Evolutionary conservation across 2,797 vertebrate species (phyloP).

Genomic region (Ptychadena robeensis): DNA sequence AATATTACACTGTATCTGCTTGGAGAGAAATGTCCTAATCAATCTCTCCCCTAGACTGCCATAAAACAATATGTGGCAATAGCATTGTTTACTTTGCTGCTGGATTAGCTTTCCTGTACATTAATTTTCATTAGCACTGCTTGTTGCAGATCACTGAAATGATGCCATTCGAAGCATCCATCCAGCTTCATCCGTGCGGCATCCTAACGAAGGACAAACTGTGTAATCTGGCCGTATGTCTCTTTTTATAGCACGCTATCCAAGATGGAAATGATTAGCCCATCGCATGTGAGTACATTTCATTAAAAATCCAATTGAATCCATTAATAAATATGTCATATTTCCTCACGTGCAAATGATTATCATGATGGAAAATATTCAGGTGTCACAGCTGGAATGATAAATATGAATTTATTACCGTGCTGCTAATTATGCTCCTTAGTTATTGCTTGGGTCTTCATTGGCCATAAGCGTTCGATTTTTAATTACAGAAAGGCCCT

Average conservation of each 20-base stretch:
- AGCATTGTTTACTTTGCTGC: slow-evolving; percentile 50
- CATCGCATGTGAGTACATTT: slow-evolving; percentile 52
- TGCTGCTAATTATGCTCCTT: slow-evolving; percentile 46
- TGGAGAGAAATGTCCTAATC: slow-evolving; percentile 32
- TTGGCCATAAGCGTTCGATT: slow-evolving; percentile 19
- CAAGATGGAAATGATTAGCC: slow-evolving; percentile 42
- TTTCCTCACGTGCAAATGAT: slow-evolving; percentile 52
- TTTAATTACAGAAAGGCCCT: slow-evolving; percentile 42
- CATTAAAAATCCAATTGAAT: slow-evolving; percentile 56
- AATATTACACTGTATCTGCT: slow-evolving; percentile 24
- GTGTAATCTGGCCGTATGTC: slow-evolving; percentile 36
- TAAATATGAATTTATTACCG: slow-evolving; percentile 46
- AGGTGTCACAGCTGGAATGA: slow-evolving; percentile 53
- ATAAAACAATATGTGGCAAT: slow-evolving; percentile 52
- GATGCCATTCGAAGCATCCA: slow-evolving; percentile 49
- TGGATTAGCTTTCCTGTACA: slow-evolving; percentile 52
- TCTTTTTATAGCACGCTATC: slow-evolving; percentile 36
- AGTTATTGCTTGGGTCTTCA: slow-evolving; percentile 21
- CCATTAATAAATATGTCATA: slow-evolving; percentile 57
- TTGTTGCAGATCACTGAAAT: slow-evolving; percentile 54
- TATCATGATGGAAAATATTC: slow-evolving; percentile 49
- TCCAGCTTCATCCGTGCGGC: slow-evolving; percentile 18
- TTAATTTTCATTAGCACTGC: slow-evolving; percentile 57
- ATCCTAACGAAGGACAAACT: slow-evolving; percentile 28
- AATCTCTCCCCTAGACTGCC: slow-evolving; percentile 32